Conservation (phyloP, 2,888 invertebrate species). For the Rhogogaster chlorosoma region DNA sequence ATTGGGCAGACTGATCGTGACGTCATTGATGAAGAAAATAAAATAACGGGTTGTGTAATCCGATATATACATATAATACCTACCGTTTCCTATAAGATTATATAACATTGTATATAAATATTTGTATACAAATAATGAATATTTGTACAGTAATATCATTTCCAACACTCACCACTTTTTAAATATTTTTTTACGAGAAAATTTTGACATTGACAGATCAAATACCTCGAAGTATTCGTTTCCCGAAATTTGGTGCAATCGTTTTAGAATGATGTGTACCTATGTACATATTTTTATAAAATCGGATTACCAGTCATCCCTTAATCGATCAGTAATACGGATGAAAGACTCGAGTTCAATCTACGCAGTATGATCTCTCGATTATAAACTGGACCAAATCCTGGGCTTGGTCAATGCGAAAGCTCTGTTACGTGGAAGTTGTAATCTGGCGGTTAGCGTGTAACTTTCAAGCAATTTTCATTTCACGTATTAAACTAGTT, state of each 20-base stretch:
- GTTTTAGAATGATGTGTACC: neutral
- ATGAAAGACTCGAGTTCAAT: neutral
- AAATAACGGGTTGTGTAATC: neutral
- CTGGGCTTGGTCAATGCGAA: neutral
- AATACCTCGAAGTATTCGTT: neutral
- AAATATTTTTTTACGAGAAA: too few species aligned
- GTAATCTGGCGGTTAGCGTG: neutral
- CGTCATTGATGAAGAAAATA: neutral
- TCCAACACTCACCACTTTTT: too few species aligned
- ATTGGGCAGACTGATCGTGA: neutral
- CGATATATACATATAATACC: neutral
- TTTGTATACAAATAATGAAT: neutral
- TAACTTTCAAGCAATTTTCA: constrained; percentile 3
- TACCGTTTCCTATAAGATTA: neutral
- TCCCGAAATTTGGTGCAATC: neutral
- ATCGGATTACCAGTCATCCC: neutral
- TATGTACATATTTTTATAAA: neutral
- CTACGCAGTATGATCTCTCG: neutral
- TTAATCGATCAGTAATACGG: neutral
- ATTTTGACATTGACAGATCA: neutral
- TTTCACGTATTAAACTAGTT: constrained; percentile 5
- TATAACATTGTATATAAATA: neutral
- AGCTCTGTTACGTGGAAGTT: neutral
- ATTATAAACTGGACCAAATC: neutral
- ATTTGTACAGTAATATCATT: too few species aligned